Conservation (phyloP, 2,113 vertebrate genomes). For the Ctenodactylus gundi region DNA sequence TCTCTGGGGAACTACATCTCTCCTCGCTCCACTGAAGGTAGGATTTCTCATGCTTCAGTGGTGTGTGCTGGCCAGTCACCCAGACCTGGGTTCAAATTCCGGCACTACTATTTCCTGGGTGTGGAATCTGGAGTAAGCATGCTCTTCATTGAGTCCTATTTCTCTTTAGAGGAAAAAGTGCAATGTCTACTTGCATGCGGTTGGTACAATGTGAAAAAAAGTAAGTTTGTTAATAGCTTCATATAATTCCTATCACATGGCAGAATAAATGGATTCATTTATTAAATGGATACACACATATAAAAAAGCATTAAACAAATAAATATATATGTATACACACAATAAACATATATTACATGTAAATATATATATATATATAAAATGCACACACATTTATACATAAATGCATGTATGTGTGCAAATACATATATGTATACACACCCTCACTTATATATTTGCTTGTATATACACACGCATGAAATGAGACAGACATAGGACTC, state of each 20-base stretch:
- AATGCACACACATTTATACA: background rate
- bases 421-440: background rate
- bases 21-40: background rate
- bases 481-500: background rate
- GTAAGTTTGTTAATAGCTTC: background rate
- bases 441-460: background rate
- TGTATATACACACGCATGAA: background rate
- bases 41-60: background rate
- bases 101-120: background rate
- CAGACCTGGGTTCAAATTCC: background rate
- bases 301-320: background rate
- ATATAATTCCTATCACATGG: background rate
- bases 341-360: background rate
- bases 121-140: background rate
- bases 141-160: background rate
- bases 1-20: background rate
- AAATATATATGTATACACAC: background rate
- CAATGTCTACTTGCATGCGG: background rate
- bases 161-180: background rate
- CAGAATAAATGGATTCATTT: background rate
- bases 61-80: background rate
- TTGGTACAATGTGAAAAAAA: background rate
- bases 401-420: background rate
- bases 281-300: conserved; percentile 15
- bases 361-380: background rate